phyloP scores from a whole-genome alignment of 2,888 invertebrate species.

The Chalcis sispes region DNA sequence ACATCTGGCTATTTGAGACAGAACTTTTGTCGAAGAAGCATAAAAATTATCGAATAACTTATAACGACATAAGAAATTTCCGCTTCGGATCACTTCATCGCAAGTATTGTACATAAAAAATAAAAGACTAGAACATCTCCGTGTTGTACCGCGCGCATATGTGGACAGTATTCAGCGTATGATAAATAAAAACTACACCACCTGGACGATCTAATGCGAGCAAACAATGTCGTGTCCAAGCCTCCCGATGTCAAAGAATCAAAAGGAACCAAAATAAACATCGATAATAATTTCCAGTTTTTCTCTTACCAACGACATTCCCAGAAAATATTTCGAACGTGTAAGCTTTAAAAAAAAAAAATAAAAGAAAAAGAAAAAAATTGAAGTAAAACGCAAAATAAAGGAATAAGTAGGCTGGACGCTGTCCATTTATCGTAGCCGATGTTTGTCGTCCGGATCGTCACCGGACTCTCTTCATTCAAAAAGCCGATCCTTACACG shows the following conservation, averaged over 20 bases:
- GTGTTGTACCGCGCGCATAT: too few species aligned
- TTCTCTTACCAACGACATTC: conserved; percentile 8
- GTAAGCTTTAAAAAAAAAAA: background rate
- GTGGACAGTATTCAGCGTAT: too few species aligned
- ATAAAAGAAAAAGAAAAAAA: conserved; percentile 7
- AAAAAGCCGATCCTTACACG: too few species aligned
- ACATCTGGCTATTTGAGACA: too few species aligned
- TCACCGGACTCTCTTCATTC: background rate
- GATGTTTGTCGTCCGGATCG: conserved; percentile 35
- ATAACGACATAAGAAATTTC: conserved; percentile 49
- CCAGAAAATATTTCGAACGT: too few species aligned
- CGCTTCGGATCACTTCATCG: conserved; percentile 24
- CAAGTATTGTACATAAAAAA: background rate
- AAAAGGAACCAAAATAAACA: conserved; percentile 38
- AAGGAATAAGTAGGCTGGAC: conserved; percentile 32
- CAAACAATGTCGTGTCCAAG: conserved; percentile 21
- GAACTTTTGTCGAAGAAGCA: too few species aligned
- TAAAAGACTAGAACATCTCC: too few species aligned
- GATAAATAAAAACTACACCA: conserved; percentile 19
- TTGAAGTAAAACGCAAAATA: conserved; percentile 14
- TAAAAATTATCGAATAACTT: too few species aligned
- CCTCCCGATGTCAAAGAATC: background rate
- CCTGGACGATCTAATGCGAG: background rate
- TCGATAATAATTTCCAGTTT: conserved; percentile 50
- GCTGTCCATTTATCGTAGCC: conserved; percentile 31